Evolutionary conservation across 1,140 invertebrate genomes (phyloP), one percentile per base, ranked within the genome.

Genomic region (Drosophila gunungcola): DNA sequence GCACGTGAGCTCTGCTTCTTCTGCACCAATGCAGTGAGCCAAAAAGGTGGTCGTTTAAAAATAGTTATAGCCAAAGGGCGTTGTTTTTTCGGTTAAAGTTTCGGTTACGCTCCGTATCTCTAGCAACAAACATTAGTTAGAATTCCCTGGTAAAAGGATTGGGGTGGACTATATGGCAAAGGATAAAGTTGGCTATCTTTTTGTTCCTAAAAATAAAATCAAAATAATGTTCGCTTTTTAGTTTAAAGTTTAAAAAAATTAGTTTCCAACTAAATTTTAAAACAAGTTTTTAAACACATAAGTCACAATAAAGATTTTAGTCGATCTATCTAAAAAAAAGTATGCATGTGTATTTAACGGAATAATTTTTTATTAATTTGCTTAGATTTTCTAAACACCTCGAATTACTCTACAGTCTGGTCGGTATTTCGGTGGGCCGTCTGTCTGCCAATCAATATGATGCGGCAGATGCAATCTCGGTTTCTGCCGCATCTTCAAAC

Each of bases 391-490:
- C 7, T 41, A 10, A 39, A 74, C 57, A 54, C 68, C 45, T 63
- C 25, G 2, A 29, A 21, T 43, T 27, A 43, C 34, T 64, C 29
- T 39, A 25, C 16, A 29, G 53, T 39, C 39, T 48, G 61, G 45
- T 46, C 34, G 16, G 55, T 43, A 52, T 83, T 63, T 51, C 52
- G 55, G 72, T 74, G 49, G 69, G 57, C 39, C 39, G 74, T 54
- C 73, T 61, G 73, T 67, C 73, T 77, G 74, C 63, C 82, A 85
- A 85, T 84, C 81, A 85, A 80, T 62, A 36, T 13, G 60, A 65
- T 41, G 38, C 13, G 32, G 54, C 54, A 56, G 64, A 45, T 41
- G 68, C 52, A 55, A 63, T 63, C 63, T 49, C 43, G 12, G 32
- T 39, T 45, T 53, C 49, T 46, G 27, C 63, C 65, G 39, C 67